Conservation (phyloP, 2,797 vertebrate species). For the Anguilla pacifica region DNA sequence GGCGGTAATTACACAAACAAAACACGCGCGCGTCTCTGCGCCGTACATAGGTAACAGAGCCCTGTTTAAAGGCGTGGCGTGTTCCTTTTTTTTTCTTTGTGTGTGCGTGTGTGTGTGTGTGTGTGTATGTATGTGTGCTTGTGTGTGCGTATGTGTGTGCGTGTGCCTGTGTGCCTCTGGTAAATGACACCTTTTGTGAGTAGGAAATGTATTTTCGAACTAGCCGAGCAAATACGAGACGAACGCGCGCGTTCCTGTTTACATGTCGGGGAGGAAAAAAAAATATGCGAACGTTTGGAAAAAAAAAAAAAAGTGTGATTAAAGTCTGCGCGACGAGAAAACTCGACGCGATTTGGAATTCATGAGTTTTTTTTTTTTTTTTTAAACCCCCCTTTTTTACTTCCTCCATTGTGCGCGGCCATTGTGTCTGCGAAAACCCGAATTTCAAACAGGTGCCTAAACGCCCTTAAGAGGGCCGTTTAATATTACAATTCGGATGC, state of each 20-base stretch:
- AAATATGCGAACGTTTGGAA: background rate
- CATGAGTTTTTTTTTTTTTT: background rate
- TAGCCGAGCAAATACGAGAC: background rate
- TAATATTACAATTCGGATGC: background rate
- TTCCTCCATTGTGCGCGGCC: background rate
- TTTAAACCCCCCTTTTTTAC: no score
- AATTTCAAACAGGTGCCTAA: constrained; percentile 17
- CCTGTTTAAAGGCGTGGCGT: background rate
- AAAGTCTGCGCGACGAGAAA: background rate
- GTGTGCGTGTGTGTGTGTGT: background rate
- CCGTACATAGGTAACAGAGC: background rate
- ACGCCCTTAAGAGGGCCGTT: constrained; percentile 10
- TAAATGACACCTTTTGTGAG: background rate
- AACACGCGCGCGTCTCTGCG: background rate
- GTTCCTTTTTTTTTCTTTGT: background rate
- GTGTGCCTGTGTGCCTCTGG: background rate
- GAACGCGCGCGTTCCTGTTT: background rate
- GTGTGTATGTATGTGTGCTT: background rate
- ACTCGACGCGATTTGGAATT: background rate
- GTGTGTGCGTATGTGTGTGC: background rate
- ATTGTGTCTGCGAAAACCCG: background rate
- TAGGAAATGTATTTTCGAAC: background rate
- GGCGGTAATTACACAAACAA: constrained; percentile 73
- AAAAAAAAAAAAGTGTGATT: background rate
- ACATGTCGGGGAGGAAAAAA: background rate